Evolutionary conservation across 2,113 vertebrate genomes (phyloP).

Genomic region (Notothenia rossii): DNA sequence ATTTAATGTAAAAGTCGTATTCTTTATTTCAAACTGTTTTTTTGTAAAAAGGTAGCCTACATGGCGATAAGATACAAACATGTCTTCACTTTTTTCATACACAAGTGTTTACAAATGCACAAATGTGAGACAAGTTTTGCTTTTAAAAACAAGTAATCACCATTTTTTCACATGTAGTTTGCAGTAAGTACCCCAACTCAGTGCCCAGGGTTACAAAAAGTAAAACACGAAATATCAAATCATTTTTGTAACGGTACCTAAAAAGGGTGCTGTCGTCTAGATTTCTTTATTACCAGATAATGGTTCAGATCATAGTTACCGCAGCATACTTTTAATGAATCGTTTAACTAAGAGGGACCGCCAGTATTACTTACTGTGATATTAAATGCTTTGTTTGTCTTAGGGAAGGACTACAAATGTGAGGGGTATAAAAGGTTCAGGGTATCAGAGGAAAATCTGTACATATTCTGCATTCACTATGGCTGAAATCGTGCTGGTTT

Average conservation of each 20-base stretch:
- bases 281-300: background rate
- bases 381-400: too few relatives aligned
- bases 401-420: background rate
- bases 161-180: conserved; percentile 43
- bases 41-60: conserved; percentile 63
- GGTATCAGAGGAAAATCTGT: background rate
- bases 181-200: conserved; percentile 46
- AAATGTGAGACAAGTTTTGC: conserved; percentile 26
- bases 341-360: background rate
- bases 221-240: conserved; percentile 5
- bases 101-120: conserved; percentile 26
- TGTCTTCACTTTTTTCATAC: conserved; percentile 35
- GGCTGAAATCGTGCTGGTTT: background rate
- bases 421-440: background rate
- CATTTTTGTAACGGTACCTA: background rate
- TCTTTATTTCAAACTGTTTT: conserved; percentile 76
- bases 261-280: background rate
- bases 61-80: conserved; percentile 66
- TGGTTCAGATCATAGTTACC: background rate
- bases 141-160: conserved; percentile 40
- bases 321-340: background rate
- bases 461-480: background rate
- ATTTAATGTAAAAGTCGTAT: conserved; percentile 29
- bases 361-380: conserved; percentile 15
- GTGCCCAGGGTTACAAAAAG: conserved; percentile 42